Percentiles rank a stretch among this genome's conserved stretches.
These are phyloP conservation scores for Meriones psammophilus DNA, from an alignment of 2,797 vertebrate genomes.

Conservation along the genomic window DNA sequence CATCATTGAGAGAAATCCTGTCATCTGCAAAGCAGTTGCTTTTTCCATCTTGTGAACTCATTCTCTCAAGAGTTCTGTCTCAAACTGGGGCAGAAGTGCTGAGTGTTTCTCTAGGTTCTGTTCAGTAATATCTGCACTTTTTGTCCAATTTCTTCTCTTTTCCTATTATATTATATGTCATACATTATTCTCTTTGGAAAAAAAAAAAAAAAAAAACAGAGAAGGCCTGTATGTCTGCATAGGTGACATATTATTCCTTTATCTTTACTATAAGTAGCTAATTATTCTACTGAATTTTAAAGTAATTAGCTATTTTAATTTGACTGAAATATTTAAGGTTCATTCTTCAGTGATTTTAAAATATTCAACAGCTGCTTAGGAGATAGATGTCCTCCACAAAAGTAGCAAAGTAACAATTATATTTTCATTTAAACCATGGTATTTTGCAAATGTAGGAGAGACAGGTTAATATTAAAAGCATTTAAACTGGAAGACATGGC, in stretches of 20 bases:
- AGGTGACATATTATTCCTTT: background rate
- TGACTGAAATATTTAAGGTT: background rate
- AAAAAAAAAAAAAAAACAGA: background rate
- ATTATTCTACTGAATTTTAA: background rate
- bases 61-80: background rate
- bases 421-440: slow-evolving; percentile 6
- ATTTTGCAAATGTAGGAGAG: slow-evolving; percentile 46
- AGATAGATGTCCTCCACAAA: too few species aligned
- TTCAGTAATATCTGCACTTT: background rate
- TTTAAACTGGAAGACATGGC: background rate
- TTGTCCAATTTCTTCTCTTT: background rate
- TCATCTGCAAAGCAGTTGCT: background rate
- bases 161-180: background rate
- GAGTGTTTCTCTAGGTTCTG: background rate
- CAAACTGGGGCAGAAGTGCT: background rate
- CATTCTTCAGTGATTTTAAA: background rate
- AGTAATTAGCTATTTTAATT: background rate
- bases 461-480: background rate
- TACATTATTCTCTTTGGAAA: background rate
- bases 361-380: background rate
- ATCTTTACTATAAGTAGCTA: background rate
- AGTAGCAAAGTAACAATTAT: background rate
- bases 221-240: background rate
- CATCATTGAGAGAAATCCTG: slow-evolving; percentile 14
- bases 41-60: background rate